These are phyloP conservation scores for Drosophila leontia DNA, from an alignment of 1,140 invertebrate genomes.

Conservation along the genomic window DNA sequence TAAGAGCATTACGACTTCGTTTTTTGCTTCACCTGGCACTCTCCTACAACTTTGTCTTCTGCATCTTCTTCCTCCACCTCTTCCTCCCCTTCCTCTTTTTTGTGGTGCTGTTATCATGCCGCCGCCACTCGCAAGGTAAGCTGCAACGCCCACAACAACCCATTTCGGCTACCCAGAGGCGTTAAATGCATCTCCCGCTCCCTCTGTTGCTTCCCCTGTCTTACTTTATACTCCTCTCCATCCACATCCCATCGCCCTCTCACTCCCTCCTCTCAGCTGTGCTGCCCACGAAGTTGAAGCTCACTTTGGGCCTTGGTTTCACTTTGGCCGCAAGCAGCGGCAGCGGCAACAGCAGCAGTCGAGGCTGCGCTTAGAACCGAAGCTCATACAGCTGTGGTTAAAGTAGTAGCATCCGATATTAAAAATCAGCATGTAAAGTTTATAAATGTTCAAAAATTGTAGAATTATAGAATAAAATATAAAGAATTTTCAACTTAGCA, in stretches of 20 bases:
- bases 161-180: slow-evolving; percentile 48
- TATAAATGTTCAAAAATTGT: neutral
- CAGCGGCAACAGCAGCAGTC: slow-evolving; percentile 1
- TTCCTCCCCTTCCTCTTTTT: slow-evolving; percentile 4
- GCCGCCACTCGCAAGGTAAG: slow-evolving; percentile 45
- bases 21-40: neutral
- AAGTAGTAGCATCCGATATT: too few species aligned
- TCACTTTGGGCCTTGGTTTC: slow-evolving; percentile 44
- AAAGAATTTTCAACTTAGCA: too few species aligned
- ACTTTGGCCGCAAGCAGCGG: slow-evolving; percentile 24
- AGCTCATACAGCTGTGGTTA: slow-evolving; percentile 6
- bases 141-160: slow-evolving; percentile 59
- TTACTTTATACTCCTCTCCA: neutral
- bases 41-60: neutral
- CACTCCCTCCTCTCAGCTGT: slow-evolving; percentile 12
- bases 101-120: slow-evolving; percentile 45
- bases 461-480: neutral
- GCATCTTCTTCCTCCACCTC: neutral
- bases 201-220: neutral
- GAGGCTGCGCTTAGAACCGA: slow-evolving; percentile 30
- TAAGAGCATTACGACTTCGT: slow-evolving; percentile 23
- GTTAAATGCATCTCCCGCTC: slow-evolving; percentile 49
- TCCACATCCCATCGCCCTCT: neutral
- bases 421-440: too few species aligned
- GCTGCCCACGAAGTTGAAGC: slow-evolving; percentile 49